Evolutionary conservation across 2,113 vertebrate genomes (phyloP).

Genomic region (Mormyrus lacerda): DNA sequence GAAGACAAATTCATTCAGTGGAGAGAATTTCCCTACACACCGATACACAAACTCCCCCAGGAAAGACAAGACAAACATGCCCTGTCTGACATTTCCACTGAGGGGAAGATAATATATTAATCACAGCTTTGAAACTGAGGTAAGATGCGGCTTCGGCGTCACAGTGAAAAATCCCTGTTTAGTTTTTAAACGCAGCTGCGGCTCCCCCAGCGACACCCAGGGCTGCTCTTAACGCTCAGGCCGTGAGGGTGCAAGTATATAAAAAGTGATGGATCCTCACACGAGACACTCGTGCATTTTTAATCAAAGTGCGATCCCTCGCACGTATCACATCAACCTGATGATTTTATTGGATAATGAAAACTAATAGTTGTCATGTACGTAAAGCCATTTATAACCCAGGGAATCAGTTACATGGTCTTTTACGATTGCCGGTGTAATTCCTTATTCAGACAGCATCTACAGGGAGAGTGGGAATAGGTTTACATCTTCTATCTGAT

Average conservation of each 20-base stretch:
- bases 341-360: background rate
- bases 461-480: background rate
- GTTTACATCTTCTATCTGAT: background rate
- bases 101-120: background rate
- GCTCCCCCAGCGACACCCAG: no score
- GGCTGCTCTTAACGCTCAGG: background rate
- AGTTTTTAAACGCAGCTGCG: background rate
- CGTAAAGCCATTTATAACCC: background rate
- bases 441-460: background rate
- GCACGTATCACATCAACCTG: background rate
- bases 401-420: background rate
- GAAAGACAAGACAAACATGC: background rate
- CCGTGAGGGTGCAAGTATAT: background rate
- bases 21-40: background rate
- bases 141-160: background rate
- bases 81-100: background rate
- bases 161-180: background rate
- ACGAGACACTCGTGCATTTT: background rate
- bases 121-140: background rate
- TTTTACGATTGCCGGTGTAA: background rate
- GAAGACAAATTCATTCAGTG: background rate
- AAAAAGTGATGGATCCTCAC: background rate
- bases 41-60: background rate
- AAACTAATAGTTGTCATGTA: background rate
- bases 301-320: background rate